phyloP scores from a whole-genome alignment of 2,888 invertebrate species.

The Cancer borealis region DNA sequence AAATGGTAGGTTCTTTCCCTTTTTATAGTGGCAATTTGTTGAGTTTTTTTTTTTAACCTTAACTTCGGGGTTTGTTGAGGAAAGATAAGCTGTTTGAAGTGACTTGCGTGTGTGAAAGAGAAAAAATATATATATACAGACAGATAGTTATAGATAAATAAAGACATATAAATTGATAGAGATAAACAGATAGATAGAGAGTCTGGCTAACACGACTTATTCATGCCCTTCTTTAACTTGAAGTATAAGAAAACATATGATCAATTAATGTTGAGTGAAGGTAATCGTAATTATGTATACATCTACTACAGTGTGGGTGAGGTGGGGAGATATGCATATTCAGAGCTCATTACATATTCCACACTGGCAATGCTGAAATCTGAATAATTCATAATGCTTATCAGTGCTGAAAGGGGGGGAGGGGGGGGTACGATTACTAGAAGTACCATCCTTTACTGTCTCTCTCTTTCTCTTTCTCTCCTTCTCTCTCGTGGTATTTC shows the following conservation, averaged over 20 bases:
- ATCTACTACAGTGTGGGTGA: background rate
- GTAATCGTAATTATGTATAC: background rate
- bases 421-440: background rate
- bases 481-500: background rate
- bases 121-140: no score
- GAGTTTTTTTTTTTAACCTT: no score
- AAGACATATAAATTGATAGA: no score
- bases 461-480: background rate
- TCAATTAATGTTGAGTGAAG: background rate
- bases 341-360: background rate
- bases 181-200: no score
- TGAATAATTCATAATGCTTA: slow-evolving; percentile 40
- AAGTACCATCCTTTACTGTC: background rate
- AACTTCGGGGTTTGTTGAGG: no score
- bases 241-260: background rate
- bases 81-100: no score
- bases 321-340: slow-evolving; percentile 9
- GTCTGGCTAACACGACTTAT: background rate
- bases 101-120: no score
- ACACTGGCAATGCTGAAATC: background rate
- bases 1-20: background rate
- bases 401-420: background rate
- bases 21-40: no score
- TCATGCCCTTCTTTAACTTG: background rate
- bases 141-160: no score